Evolutionary conservation across 2,113 vertebrate species (phyloP).

Genomic region (Cavia aperea): DNA sequence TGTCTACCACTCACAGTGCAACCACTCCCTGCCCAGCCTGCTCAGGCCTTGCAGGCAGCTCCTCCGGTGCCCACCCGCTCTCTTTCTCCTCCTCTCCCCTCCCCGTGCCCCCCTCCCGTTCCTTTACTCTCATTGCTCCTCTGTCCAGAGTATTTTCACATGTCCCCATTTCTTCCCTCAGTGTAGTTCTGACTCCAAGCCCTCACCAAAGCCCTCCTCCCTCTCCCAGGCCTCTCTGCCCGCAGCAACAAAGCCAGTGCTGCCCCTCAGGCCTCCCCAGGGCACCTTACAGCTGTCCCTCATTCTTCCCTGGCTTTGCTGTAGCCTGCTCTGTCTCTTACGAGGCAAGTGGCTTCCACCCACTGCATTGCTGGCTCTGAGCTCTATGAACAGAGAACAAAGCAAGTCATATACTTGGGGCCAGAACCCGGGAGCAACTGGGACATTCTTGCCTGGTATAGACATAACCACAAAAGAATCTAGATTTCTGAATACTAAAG

Average conservation of each 20-base stretch:
- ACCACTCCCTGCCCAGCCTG: not conserved
- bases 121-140: not conserved
- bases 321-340: not conserved
- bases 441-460: not conserved
- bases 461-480: slow-evolving; percentile 17
- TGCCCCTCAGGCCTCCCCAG: not conserved
- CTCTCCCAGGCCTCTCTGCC: not conserved
- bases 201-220: not conserved
- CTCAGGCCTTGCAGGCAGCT: not conserved
- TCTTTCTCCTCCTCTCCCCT: not conserved
- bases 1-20: not conserved
- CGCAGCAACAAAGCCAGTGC: accelerated
- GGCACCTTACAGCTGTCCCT: not conserved
- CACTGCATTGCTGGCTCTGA: not conserved
- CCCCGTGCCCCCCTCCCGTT: not conserved
- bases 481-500: slow-evolving; percentile 6
- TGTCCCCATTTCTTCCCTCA: not conserved
- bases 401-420: not conserved
- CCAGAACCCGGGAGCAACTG: not conserved
- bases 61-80: not conserved
- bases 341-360: not conserved
- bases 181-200: too few species aligned
- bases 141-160: not conserved
- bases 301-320: not conserved
- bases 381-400: not conserved